phyloP scores from a whole-genome alignment of 2,113 vertebrate species.

The Gobio gobio region DNA sequence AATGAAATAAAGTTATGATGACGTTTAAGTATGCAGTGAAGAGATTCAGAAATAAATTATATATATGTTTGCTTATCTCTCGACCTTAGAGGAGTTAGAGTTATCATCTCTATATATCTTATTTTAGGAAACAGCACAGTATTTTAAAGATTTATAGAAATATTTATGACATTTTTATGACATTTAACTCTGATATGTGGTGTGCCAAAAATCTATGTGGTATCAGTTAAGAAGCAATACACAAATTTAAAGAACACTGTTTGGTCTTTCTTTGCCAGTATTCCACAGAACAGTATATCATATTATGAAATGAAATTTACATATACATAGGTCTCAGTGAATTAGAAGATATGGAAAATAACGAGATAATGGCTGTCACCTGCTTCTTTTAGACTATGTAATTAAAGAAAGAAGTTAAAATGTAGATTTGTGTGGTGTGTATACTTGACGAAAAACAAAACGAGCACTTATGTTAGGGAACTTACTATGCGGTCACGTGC shows the following conservation, averaged over 20 bases:
- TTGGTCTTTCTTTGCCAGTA: slow-evolving; percentile 56
- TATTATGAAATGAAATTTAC: slow-evolving; percentile 48
- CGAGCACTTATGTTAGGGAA: slow-evolving; percentile 18
- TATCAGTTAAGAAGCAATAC: slow-evolving; percentile 66
- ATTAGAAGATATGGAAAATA: slow-evolving; percentile 58
- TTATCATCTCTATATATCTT: slow-evolving; percentile 65
- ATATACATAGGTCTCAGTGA: slow-evolving; percentile 62
- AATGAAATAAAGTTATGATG: slow-evolving; percentile 16
- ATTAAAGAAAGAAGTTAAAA: slow-evolving; percentile 59
- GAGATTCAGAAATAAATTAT: slow-evolving; percentile 44
- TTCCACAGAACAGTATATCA: slow-evolving; percentile 57
- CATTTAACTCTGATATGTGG: slow-evolving; percentile 63
- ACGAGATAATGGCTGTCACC: slow-evolving; percentile 60
- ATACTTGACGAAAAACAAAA: slow-evolving; percentile 40
- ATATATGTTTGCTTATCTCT: slow-evolving; percentile 58
- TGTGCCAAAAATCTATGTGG: slow-evolving; percentile 63
- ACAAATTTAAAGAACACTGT: slow-evolving; percentile 61
- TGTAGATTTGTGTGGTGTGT: slow-evolving; percentile 61
- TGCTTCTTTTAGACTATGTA: slow-evolving; percentile 64
- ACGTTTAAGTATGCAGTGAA: slow-evolving; percentile 51
- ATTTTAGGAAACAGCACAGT: slow-evolving; percentile 70
- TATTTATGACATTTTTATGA: slow-evolving; percentile 65
- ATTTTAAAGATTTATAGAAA: slow-evolving; percentile 72
- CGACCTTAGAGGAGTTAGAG: slow-evolving; percentile 59
- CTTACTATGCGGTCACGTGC: neutral